Evolutionary conservation across 1,140 invertebrate species (phyloP), one percentile per base, ranked within the genome.

Genomic region (Himalopsyche phryganea): DNA sequence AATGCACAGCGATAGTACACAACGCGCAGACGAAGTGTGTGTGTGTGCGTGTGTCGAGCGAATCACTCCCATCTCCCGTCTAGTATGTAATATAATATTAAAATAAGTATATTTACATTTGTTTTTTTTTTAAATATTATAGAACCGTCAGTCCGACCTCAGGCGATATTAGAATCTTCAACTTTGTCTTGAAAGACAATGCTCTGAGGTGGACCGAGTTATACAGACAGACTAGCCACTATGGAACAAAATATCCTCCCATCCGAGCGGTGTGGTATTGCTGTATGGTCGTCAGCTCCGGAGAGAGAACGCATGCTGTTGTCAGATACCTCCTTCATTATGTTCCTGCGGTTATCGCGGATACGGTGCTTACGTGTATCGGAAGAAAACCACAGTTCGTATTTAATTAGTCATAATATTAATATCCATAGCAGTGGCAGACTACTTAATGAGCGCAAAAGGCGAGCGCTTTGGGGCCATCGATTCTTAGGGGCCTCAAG

Each of bases 201-300:
- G 66, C 72, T 2, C 73, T 80, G 48, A 74, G 71, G 15, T 77
- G 72, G 65, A 68, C 75, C 11, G 63, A 76, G 10, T 61, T 79
- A 15, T 76, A 73, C 63, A 55, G 69, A 1, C 57, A 73, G 58
- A 74, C 73, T 10, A 49, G 67, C 18, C 70, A 72, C 38, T 67
- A 76, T 23, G 79, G 79, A 0, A 36, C 74, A 0, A 44, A 69
- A 1, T 67, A 72, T 32, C 78, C 79, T 1, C 72, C 73, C 1
- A 54, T 55, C 0, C 65, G 68, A 7, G 74, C 75, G 0, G 68
- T 85, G 19, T 83, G 81, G 82, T 83, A 81, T 55, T 80, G 78
- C 60, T 78, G 74, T 50, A 77, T 82, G 19, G 67, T 72, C n/a
- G 74, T 83, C 51, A 81, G 73, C 50, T 79, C 75, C 40, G 66